Evolutionary conservation across 2,888 invertebrate genomes (phyloP).

Genomic region (Drosophila meridiana): DNA sequence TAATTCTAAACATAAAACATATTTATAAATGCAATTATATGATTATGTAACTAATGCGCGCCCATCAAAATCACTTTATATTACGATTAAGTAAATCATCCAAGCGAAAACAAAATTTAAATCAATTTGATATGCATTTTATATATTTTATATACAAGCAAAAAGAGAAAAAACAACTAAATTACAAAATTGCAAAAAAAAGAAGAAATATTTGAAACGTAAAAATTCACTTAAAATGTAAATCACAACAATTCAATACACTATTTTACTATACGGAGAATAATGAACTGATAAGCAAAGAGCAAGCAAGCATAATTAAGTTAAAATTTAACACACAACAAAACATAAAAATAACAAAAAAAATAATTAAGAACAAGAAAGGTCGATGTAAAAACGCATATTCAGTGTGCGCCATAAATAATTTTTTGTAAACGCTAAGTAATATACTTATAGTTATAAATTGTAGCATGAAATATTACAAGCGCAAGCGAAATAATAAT

Average conservation of each 20-base stretch:
- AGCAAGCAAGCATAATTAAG: conserved; percentile 70
- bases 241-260: conserved; percentile 44
- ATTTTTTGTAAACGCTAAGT: conserved; percentile 72
- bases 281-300: conserved; percentile 78
- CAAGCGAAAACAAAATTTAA: conserved; percentile 12
- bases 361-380: conserved; percentile 15
- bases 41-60: conserved; percentile 39
- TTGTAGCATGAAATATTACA: conserved; percentile 77
- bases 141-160: conserved; percentile 69
- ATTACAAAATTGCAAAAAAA: conserved; percentile 4
- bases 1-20: conserved; percentile 39
- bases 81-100: conserved; percentile 41
- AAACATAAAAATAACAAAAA: conserved; percentile 20
- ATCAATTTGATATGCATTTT: conserved; percentile 75
- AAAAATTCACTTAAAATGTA: conserved; percentile 36
- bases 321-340: conserved; percentile 38
- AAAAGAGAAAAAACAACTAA: conserved; percentile 19
- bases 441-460: conserved; percentile 66
- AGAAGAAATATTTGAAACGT: neutral
- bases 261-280: conserved; percentile 70
- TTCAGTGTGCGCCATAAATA: conserved; percentile 54
- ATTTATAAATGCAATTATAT: conserved; percentile 54
- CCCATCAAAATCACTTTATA: conserved; percentile 35
- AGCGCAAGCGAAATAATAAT: conserved; percentile 54
- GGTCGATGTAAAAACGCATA: conserved; percentile 42